Evolutionary conservation across 2,113 vertebrate species (phyloP), one percentile per base, ranked within the genome.

Genomic region (Leucoraja erinaceus): DNA sequence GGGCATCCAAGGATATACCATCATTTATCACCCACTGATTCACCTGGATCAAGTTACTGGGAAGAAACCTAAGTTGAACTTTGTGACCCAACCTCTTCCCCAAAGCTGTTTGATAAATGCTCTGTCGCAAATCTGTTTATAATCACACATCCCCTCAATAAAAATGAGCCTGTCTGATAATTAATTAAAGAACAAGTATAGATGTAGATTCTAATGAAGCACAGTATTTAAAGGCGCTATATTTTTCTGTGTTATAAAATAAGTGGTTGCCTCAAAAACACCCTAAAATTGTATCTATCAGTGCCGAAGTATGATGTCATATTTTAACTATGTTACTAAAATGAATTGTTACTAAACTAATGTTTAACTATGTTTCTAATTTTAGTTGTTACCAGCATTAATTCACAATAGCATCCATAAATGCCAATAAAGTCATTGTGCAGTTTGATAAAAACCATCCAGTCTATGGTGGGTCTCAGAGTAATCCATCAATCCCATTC

Each of bases 21-120:
- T 95, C 95, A 96, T 96, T 96, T 97, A 96, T 96, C 96, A 96
- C 95, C 94, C 95, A 94, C 83, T 95, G 95, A 96, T 96, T 97
- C 95, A 95, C 94, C 81, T 94, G 94, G 95, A 95, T 97, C 94
- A 93, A 93, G 95, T 96, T 96, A 95, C 96, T 63, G 88, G 83
- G 93, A 94, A 61, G 83, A 93, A 72, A 93, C 76, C 81, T 93
- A 79, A 93, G 93, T 93, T 84, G 93, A 93, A 93, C 93, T 92
- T 90, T 93, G 33, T 93, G 83, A 93, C 28, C 75, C 72, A 72
- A 14, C 1, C 28, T 47, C 93, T 92, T 78, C 31, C 16, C 47
- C 56, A 78, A 94, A 93, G 12, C 54, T 70, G 28, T 59, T 93
- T 93, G 90, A 92, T 93, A 93, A 93, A 94, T 93, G 93, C 92